phyloP scores from a whole-genome alignment of 2,113 vertebrate species.

The Tautogolabrus adspersus region DNA sequence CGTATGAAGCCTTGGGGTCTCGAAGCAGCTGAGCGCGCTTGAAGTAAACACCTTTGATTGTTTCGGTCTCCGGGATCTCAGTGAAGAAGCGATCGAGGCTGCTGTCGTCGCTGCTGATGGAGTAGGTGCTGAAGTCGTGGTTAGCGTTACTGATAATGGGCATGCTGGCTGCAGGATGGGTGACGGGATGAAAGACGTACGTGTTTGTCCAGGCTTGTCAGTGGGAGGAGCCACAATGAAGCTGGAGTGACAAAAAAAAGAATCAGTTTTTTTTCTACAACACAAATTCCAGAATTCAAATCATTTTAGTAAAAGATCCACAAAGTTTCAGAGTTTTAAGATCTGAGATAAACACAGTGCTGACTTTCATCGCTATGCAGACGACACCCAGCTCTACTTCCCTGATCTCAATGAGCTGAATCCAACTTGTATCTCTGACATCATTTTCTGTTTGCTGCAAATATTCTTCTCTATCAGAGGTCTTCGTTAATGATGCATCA shows the following conservation, averaged over 20 bases:
- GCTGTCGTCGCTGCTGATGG: conserved; percentile 85
- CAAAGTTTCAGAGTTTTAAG: too few relatives aligned
- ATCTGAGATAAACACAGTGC: too few relatives aligned
- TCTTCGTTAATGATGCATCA: too few relatives aligned
- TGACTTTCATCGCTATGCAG: background rate
- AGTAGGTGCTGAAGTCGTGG: conserved; percentile 87
- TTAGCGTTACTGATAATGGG: conserved; percentile 89
- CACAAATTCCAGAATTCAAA: too few relatives aligned
- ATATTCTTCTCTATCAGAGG: too few relatives aligned
- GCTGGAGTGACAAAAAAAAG: conserved; percentile 23
- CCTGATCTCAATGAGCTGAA: background rate
- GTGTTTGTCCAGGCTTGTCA: background rate
- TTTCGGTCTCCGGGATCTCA: conserved; percentile 81
- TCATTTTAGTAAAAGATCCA: background rate
- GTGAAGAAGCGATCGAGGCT: conserved; percentile 86
- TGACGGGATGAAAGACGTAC: background rate
- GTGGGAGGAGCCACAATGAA: background rate
- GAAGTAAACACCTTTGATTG: conserved; percentile 92
- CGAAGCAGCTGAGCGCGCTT: conserved; percentile 84
- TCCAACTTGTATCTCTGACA: too few relatives aligned
- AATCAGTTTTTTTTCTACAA: background rate
- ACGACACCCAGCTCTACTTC: background rate
- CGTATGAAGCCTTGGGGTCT: conserved; percentile 64
- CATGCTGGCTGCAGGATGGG: conserved; percentile 79
- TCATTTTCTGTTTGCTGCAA: background rate